Percentiles rank a stretch among this genome's conserved stretches.
Conservation (phyloP, 1,140 invertebrate genomes). For the Trichoplusia ni region DNA sequence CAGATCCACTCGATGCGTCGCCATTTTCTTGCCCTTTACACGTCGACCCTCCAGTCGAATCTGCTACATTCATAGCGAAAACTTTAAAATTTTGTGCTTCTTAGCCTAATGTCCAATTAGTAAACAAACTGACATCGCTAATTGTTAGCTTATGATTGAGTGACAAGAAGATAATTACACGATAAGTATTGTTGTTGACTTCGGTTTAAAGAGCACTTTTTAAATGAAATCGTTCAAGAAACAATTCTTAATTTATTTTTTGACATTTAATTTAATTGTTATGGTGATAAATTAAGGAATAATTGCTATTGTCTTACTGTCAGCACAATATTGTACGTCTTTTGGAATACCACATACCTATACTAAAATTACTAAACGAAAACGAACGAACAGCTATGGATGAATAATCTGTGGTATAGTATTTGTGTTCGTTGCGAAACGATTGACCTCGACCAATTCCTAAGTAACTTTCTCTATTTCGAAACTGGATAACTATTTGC, state of each 20-base stretch:
- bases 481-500: not conserved
- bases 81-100: slow-evolving; percentile 43
- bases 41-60: slow-evolving; percentile 67
- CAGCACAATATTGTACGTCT: too few species aligned
- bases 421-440: not conserved
- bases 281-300: not conserved
- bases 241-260: not conserved
- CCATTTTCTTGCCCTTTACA: slow-evolving; percentile 79
- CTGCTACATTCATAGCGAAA: slow-evolving; percentile 65
- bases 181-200: slow-evolving; percentile 9
- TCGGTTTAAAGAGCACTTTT: not conserved
- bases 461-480: not conserved
- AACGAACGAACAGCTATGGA: too few species aligned
- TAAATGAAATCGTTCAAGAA: not conserved
- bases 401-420: slow-evolving; percentile 1
- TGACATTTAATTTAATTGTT: not conserved
- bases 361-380: not conserved
- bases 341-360: too few species aligned
- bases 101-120: slow-evolving; percentile 59
- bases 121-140: slow-evolving; percentile 80
- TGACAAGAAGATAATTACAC: slow-evolving; percentile 73
- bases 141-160: slow-evolving; percentile 78
- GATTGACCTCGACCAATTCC: not conserved
- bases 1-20: slow-evolving; percentile 74
- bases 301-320: not conserved